Evolutionary conservation across 2,797 vertebrate genomes (phyloP).

Genomic region (Silurus lanzhouensis): DNA sequence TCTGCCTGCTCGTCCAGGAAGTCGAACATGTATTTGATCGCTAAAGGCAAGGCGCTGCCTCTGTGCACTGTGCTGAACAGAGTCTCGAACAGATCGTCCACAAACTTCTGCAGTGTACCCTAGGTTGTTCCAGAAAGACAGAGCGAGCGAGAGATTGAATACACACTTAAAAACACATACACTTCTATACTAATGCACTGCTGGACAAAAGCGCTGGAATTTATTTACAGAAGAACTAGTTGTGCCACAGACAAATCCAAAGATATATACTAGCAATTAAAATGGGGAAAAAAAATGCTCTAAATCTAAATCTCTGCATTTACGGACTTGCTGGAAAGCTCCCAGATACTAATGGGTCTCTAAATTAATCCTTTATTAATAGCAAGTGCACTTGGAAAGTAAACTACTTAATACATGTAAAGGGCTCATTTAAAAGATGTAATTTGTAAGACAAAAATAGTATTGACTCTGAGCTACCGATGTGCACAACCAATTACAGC

Average conservation of each 20-base stretch:
- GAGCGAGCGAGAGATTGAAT: neutral
- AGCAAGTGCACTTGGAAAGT: neutral
- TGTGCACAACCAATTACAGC: neutral
- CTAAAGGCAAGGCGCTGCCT: constrained; percentile 91
- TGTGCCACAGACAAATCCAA: neutral
- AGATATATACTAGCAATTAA: constrained; percentile 4
- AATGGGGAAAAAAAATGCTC: neutral
- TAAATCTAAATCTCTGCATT: neutral
- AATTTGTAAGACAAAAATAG: neutral
- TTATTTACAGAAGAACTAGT: neutral
- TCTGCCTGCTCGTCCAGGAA: constrained; percentile 98
- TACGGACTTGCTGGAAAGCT: neutral
- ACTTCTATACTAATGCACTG: neutral
- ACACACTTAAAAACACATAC: neutral
- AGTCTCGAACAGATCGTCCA: constrained; percentile 99
- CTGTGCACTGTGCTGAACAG: constrained; percentile 96
- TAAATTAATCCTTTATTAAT: constrained; percentile 17
- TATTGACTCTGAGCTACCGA: neutral
- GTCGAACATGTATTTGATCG: constrained; percentile 99
- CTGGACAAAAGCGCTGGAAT: neutral
- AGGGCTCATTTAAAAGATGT: neutral
- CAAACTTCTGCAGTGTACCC: constrained; percentile 98
- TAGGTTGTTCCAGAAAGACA: constrained; percentile 53
- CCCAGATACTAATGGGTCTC: constrained; percentile 6
- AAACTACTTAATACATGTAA: constrained; percentile 8